Conservation (phyloP, 2,113 vertebrate species). For the Cavia aperea region DNA sequence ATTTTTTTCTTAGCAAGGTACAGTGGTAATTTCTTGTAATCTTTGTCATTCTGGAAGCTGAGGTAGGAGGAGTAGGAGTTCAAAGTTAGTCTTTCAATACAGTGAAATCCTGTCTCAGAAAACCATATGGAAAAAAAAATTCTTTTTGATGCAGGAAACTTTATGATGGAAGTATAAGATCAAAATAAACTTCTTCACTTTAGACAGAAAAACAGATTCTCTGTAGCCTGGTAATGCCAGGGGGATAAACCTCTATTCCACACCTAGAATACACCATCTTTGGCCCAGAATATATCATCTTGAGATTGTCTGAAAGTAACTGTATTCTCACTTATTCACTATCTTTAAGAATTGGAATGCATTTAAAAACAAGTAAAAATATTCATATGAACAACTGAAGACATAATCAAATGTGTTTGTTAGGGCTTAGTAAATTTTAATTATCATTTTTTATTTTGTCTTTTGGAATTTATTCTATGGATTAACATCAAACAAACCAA, state of each 20-base stretch:
- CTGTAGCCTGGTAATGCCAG: neutral
- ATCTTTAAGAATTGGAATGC: neutral
- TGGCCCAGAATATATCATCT: neutral
- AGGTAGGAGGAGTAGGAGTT: neutral
- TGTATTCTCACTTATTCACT: neutral
- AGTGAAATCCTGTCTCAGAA: neutral
- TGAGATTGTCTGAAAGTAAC: neutral
- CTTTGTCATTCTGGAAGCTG: neutral
- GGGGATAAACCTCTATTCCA: neutral
- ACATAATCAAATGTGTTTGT: neutral
- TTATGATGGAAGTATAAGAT: neutral
- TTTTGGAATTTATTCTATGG: neutral
- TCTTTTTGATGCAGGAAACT: neutral
- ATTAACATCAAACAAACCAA: neutral
- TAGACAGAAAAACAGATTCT: neutral
- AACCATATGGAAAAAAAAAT: neutral
- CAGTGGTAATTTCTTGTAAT: neutral
- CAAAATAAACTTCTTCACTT: neutral
- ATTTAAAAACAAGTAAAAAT: slow-evolving; percentile 24
- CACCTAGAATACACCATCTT: neutral
- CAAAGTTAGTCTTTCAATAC: neutral
- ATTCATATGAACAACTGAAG: neutral
- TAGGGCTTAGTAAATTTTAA: neutral
- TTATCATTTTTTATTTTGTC: neutral
- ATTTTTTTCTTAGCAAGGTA: neutral